phyloP scores from a whole-genome alignment of 37 sponge, comb jelly and placozoan genomes.

The Spongilla lacustris region DNA sequence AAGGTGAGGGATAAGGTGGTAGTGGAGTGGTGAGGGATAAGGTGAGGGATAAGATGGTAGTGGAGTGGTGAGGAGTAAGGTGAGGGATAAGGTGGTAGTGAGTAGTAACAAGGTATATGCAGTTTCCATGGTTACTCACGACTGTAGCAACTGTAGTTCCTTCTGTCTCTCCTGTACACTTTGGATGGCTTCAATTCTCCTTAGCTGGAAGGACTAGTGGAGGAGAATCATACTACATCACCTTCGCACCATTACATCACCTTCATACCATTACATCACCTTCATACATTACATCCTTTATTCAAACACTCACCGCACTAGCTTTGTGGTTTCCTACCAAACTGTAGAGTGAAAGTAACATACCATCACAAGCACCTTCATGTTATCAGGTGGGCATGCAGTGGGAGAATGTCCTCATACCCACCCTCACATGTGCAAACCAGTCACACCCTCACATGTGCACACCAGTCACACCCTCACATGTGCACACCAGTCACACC shows the following conservation, averaged over 20 bases:
- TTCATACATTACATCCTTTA: not conserved
- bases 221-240: not conserved
- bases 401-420: too few relatives aligned
- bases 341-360: not conserved
- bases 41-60: too few relatives aligned
- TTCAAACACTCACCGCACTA: not conserved
- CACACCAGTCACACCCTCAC: too few relatives aligned
- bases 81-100: not conserved
- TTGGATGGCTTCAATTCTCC: not conserved
- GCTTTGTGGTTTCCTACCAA: not conserved
- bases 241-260: not conserved
- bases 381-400: too few relatives aligned
- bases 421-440: too few relatives aligned
- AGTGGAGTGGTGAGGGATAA: too few relatives aligned
- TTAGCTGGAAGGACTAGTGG: not conserved
- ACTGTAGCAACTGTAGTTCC: not conserved
- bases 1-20: constrained; percentile 5
- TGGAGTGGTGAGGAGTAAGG: too few relatives aligned
- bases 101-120: not conserved
- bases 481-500: too few relatives aligned
- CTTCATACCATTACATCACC: too few relatives aligned
- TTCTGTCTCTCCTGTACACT: not conserved
- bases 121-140: not conserved
- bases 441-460: too few relatives aligned
- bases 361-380: too few relatives aligned